A percentile compares a stretch with the other conserved stretches of the same genome.
phyloP scores from a whole-genome alignment of 2,888 invertebrate genomes.

The Meta bourneti region DNA sequence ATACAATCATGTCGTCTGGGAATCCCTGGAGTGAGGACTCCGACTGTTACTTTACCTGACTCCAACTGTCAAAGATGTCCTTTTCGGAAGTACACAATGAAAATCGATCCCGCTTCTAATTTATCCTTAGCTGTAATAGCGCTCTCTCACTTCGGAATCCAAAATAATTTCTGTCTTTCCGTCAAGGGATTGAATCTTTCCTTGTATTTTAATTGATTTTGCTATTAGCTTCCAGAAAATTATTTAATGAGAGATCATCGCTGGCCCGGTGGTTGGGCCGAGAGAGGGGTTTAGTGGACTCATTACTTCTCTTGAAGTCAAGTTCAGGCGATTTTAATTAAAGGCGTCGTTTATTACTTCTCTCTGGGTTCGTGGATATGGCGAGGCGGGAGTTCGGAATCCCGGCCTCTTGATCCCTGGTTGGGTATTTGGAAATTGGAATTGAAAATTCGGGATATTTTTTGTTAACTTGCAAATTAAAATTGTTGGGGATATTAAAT shows the following conservation, averaged over 20 bases:
- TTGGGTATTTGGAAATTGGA: neutral
- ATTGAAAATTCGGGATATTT: neutral
- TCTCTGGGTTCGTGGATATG: neutral
- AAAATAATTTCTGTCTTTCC: slow-evolving; percentile 22
- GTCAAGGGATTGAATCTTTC: slow-evolving; percentile 19
- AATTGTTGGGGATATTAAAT: too few relatives aligned
- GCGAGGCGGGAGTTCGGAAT: neutral
- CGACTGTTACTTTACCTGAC: neutral
- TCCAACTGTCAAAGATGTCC: slow-evolving; percentile 3
- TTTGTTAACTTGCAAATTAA: too few relatives aligned
- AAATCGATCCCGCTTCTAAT: slow-evolving; percentile 28
- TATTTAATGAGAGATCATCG: slow-evolving; percentile 46
- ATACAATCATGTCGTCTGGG: neutral
- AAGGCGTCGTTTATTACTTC: neutral
- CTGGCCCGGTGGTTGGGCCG: neutral
- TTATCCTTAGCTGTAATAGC: slow-evolving; percentile 2
- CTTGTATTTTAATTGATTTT: slow-evolving; percentile 48
- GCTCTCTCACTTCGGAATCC: neutral
- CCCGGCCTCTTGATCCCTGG: neutral
- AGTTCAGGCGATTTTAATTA: neutral
- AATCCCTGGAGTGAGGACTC: neutral
- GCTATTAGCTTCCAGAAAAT: slow-evolving; percentile 20
- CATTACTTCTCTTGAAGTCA: slow-evolving; percentile 3
- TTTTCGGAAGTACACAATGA: slow-evolving; percentile 6
- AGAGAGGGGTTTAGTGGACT: neutral